Conservation (phyloP, 35 echinoderm and acorn worm genomes). For the Chiridota heheva region DNA sequence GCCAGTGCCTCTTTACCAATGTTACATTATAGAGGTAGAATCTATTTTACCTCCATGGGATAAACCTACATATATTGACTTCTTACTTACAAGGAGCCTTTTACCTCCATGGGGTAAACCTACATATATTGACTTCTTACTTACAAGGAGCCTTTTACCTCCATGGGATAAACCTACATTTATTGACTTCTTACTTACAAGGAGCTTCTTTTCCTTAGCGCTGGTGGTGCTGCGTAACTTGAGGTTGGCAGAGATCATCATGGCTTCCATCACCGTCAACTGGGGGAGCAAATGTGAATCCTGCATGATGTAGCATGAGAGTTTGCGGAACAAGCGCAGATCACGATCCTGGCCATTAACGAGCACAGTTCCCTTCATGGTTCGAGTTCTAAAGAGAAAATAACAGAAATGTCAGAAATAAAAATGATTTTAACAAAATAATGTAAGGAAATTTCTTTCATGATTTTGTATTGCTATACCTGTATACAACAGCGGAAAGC, state of each 20-base stretch:
- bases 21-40: too few species aligned
- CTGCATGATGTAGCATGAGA: constrained; percentile 99
- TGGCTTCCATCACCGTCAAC: constrained; percentile 82
- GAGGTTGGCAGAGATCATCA: constrained; percentile 89
- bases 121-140: too few species aligned
- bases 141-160: too few species aligned
- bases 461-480: not conserved
- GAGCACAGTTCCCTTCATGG: constrained; percentile 73
- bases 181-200: constrained; percentile 52
- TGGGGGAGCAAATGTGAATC: constrained; percentile 89
- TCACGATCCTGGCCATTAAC: constrained; percentile 82
- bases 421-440: not conserved
- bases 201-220: constrained; percentile 68
- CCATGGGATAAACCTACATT: too few species aligned
- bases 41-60: too few species aligned
- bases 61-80: too few species aligned
- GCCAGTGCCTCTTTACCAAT: too few species aligned
- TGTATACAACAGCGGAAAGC: too few species aligned
- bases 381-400: constrained; percentile 46
- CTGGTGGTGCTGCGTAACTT: constrained; percentile 66
- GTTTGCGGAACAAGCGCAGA: constrained; percentile 67
- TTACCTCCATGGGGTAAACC: too few species aligned
- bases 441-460: not conserved
- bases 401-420: not conserved
- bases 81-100: too few species aligned